phyloP scores from a whole-genome alignment of 2,113 vertebrate genomes.

The Poeciliopsis occidentalis region DNA sequence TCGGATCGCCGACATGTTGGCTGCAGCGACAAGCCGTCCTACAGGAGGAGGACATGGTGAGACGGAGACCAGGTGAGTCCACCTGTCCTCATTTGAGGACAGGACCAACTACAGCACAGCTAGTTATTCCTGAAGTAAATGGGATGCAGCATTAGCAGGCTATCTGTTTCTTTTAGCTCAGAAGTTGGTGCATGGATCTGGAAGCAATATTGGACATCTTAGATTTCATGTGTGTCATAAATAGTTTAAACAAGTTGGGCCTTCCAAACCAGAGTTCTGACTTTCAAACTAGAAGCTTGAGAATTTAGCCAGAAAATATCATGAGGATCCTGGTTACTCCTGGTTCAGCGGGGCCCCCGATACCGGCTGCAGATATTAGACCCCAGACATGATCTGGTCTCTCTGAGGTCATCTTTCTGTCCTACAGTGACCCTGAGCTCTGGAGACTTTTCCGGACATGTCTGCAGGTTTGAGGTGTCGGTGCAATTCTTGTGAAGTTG shows the following conservation, averaged over 20 bases:
- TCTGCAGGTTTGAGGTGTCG: not conserved
- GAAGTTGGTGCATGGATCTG: no score
- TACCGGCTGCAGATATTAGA: no score
- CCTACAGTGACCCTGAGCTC: not conserved
- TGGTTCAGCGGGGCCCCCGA: not conserved
- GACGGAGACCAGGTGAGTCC: not conserved
- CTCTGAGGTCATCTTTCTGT: not conserved
- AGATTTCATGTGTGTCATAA: no score
- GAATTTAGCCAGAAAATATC: no score
- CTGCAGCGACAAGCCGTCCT: constrained; percentile 38
- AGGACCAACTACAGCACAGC: constrained; percentile 1
- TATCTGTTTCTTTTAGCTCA: no score
- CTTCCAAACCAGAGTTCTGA: no score
- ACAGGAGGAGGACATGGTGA: constrained; percentile 16
- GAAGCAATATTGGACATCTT: no score
- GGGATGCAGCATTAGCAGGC: no score
- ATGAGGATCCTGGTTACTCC: not conserved
- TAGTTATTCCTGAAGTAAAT: no score
- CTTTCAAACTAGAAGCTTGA: no score
- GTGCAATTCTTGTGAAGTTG: constrained; percentile 3
- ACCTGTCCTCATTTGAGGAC: no score
- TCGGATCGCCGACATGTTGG: constrained; percentile 53
- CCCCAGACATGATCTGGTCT: not conserved
- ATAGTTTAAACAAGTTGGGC: no score
- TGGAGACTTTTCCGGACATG: constrained; percentile 4